Percentiles rank a stretch among this genome's conserved stretches.
Conservation (phyloP, 2,888 invertebrate genomes). For the Myathropa florea region DNA sequence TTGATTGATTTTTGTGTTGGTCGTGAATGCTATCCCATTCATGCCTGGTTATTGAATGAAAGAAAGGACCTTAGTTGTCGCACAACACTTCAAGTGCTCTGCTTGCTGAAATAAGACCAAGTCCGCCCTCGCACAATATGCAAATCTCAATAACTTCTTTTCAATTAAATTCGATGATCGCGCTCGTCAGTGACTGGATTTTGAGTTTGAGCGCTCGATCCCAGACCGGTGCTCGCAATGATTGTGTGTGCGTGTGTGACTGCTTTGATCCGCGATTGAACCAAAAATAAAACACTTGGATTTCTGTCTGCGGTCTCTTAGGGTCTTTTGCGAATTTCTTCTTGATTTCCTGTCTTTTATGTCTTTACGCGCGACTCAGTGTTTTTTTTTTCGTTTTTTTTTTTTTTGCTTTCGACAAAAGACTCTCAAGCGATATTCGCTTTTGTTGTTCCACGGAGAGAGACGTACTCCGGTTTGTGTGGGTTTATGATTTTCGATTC, state of each 20-base stretch:
- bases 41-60: slow-evolving; percentile 52
- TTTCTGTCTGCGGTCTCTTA: slow-evolving; percentile 24
- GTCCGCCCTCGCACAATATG: slow-evolving; percentile 76
- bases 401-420: neutral
- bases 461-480: neutral
- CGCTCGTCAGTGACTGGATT: slow-evolving; percentile 47
- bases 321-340: slow-evolving; percentile 38
- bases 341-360: slow-evolving; percentile 67
- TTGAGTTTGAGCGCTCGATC: slow-evolving; percentile 34
- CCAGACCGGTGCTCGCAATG: neutral
- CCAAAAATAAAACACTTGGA: slow-evolving; percentile 7
- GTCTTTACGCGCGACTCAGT: neutral
- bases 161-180: slow-evolving; percentile 71
- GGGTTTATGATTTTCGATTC: neutral
- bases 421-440: neutral
- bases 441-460: neutral
- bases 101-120: neutral
- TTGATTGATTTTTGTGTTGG: slow-evolving; percentile 50
- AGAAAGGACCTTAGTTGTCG: slow-evolving; percentile 49
- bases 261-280: slow-evolving; percentile 44
- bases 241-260: neutral
- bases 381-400: neutral
- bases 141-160: slow-evolving; percentile 78
- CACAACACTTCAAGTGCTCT: slow-evolving; percentile 15
- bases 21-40: slow-evolving; percentile 40